phyloP scores from a whole-genome alignment of 2,888 invertebrate species.

The Lasioglossum vierecki region DNA sequence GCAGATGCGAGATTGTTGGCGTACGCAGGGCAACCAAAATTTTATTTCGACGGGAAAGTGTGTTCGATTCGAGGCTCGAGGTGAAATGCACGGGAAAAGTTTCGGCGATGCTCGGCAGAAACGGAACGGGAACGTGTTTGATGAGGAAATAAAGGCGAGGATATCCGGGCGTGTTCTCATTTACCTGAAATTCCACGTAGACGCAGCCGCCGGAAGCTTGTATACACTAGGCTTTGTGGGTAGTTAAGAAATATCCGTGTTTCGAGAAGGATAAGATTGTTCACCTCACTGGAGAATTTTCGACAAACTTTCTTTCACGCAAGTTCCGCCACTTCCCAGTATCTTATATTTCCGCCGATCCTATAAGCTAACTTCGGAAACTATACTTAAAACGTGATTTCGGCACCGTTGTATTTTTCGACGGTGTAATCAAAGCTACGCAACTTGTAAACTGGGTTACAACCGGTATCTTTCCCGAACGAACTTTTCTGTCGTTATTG shows the following conservation, averaged over 20 bases:
- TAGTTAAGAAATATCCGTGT: slow-evolving; percentile 52
- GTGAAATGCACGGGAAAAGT: background rate
- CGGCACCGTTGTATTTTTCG: slow-evolving; percentile 49
- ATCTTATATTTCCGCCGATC: slow-evolving; percentile 54
- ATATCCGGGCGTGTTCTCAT: slow-evolving; percentile 17
- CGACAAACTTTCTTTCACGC: slow-evolving; percentile 58
- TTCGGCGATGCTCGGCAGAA: background rate
- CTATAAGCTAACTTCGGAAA: slow-evolving; percentile 56
- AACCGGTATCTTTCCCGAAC: slow-evolving; percentile 2
- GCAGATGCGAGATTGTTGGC: background rate
- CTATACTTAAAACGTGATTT: slow-evolving; percentile 64
- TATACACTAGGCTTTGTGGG: slow-evolving; percentile 31
- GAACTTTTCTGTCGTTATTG: slow-evolving; percentile 41
- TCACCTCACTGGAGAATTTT: slow-evolving; percentile 50
- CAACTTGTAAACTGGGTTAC: slow-evolving; percentile 58
- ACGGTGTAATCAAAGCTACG: slow-evolving; percentile 56
- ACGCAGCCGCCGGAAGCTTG: slow-evolving; percentile 16
- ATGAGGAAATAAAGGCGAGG: background rate
- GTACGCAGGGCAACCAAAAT: background rate
- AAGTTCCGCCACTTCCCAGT: slow-evolving; percentile 51
- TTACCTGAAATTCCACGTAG: slow-evolving; percentile 28
- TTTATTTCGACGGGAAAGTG: background rate
- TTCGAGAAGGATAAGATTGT: slow-evolving; percentile 56
- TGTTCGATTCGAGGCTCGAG: background rate
- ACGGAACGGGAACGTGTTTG: background rate